These are phyloP conservation scores for Zosterops pallidus DNA, from an alignment of 2,113 vertebrate genomes.

Conservation along the genomic window DNA sequence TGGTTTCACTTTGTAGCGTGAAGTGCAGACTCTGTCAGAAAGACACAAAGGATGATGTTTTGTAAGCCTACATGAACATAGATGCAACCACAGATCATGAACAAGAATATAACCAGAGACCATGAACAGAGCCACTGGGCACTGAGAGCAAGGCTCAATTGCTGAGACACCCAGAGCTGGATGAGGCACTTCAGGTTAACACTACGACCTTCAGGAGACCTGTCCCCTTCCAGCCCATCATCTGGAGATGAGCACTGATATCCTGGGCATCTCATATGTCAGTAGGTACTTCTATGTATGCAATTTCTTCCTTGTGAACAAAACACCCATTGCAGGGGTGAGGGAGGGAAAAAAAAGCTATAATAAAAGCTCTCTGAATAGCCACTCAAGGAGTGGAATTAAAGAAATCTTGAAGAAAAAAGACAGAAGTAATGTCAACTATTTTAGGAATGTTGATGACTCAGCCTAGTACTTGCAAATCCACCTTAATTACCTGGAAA, in stretches of 20 bases:
- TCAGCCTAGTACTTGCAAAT: neutral
- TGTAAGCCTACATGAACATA: neutral
- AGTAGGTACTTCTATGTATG: neutral
- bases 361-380: neutral
- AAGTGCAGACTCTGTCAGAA: neutral
- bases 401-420: conserved; percentile 10
- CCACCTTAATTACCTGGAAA: neutral
- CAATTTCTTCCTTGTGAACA: neutral
- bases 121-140: neutral
- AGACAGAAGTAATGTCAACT: neutral
- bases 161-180: neutral
- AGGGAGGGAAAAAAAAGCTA: accelerated
- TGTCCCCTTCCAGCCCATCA: neutral
- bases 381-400: neutral
- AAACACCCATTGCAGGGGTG: neutral
- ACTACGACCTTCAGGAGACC: neutral
- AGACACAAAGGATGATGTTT: neutral
- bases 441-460: neutral
- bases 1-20: neutral
- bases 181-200: neutral
- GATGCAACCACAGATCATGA: neutral
- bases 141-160: neutral
- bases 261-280: neutral
- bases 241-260: neutral
- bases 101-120: neutral